Percentiles rank a stretch among this genome's conserved stretches.
These are phyloP conservation scores for Phycodurus eques DNA, from an alignment of 2,113 vertebrate genomes.

Conservation along the genomic window DNA sequence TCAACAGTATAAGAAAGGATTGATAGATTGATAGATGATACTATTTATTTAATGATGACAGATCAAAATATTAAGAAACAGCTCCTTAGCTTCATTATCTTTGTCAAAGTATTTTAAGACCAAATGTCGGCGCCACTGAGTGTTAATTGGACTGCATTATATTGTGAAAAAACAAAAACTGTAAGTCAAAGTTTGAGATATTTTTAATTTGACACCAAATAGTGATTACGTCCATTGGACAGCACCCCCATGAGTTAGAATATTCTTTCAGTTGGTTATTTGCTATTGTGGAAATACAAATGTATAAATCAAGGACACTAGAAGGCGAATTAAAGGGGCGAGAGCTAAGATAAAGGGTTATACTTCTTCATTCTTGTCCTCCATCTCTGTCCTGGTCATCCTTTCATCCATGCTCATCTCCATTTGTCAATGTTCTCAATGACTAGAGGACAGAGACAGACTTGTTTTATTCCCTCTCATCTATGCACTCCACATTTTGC, in stretches of 20 bases:
- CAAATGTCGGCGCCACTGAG: no score
- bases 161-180: neutral
- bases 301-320: neutral
- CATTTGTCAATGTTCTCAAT: neutral
- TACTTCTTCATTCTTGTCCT: neutral
- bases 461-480: neutral
- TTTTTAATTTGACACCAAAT: neutral
- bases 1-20: no score
- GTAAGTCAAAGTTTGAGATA: neutral
- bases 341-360: neutral
- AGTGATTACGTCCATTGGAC: neutral
- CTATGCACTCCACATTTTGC: conserved; percentile 10
- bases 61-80: no score
- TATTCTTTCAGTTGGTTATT: neutral
- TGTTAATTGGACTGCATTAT: no score
- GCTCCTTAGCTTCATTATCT: no score
- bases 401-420: neutral
- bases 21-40: no score
- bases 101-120: no score
- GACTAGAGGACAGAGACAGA: neutral
- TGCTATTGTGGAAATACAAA: neutral
- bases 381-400: neutral
- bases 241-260: neutral
- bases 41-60: no score
- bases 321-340: neutral